These are phyloP conservation scores for Odontomyia ornata DNA, from an alignment of 2,888 invertebrate genomes.

Conservation along the genomic window DNA sequence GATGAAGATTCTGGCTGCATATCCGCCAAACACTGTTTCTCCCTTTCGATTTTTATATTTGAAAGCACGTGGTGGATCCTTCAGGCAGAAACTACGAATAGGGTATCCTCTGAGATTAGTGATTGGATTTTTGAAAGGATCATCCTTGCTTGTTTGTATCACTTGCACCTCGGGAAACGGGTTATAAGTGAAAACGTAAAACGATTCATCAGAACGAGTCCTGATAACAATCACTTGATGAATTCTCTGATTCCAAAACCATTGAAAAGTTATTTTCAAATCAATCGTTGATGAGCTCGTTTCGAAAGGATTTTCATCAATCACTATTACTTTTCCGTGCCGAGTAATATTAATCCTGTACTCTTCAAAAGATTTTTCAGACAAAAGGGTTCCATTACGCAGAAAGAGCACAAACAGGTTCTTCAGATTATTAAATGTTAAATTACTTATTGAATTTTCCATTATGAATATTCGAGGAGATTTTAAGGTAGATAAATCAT, in stretches of 20 bases:
- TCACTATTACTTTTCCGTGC: not conserved
- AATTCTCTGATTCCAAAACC: not conserved
- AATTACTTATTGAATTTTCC: not conserved
- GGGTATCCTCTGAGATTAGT: constrained; percentile 12
- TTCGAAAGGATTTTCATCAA: not conserved
- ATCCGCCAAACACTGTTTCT: not conserved
- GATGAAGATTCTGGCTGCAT: not conserved
- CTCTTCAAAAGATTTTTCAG: not conserved
- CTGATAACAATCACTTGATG: not conserved
- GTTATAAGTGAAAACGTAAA: constrained; percentile 10
- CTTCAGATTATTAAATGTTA: not conserved
- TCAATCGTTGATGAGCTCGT: not conserved
- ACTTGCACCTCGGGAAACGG: constrained; percentile 4
- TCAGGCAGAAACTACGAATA: not conserved
- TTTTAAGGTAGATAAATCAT: not conserved
- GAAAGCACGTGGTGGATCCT: constrained; percentile 8
- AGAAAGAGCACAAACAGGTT: not conserved
- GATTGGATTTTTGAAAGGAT: not conserved
- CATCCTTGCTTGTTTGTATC: not conserved
- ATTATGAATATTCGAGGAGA: not conserved
- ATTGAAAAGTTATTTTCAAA: not conserved
- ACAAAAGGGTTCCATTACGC: not conserved
- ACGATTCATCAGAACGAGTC: not conserved
- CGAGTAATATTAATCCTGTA: not conserved
- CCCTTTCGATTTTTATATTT: constrained; percentile 11